Conservation (phyloP, 2,797 vertebrate species). For the Sebastes itinus region DNA sequence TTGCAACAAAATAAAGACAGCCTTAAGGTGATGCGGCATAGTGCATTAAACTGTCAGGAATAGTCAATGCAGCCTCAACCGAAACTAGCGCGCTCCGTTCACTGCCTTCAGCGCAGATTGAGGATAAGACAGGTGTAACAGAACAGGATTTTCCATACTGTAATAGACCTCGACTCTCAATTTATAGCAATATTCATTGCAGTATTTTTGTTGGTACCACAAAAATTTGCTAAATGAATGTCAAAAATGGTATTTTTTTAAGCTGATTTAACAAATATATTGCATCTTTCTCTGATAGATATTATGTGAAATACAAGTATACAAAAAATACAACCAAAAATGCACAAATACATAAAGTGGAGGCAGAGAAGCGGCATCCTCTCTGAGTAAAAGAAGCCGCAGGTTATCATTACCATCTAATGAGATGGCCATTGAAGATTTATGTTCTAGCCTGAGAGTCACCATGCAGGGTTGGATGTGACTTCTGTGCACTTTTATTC, state of each 20-base stretch:
- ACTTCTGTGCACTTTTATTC: conserved; percentile 10
- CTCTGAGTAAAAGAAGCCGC: conserved; percentile 5
- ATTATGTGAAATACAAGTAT: background rate
- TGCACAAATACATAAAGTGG: background rate
- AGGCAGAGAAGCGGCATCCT: background rate
- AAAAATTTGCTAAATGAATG: background rate
- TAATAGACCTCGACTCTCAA: background rate
- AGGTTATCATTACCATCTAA: conserved; percentile 22
- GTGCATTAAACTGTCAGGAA: conserved; percentile 8
- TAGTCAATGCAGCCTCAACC: conserved; percentile 6
- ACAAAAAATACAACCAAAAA: background rate
- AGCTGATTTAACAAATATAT: background rate
- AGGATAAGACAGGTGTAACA: conserved; percentile 27
- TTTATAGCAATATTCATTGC: background rate
- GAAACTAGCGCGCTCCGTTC: conserved; percentile 15
- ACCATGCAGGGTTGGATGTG: background rate
- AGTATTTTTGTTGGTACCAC: background rate
- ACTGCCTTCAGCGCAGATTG: conserved; percentile 8
- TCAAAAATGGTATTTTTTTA: background rate
- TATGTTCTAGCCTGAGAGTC: conserved; percentile 13
- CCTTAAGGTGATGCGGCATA: background rate
- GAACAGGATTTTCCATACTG: background rate
- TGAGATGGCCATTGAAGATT: conserved; percentile 39
- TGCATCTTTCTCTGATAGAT: background rate
- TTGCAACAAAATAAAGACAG: background rate